Conservation (phyloP, 2,113 vertebrate genomes). For the Chlorocebus sabaeus region DNA sequence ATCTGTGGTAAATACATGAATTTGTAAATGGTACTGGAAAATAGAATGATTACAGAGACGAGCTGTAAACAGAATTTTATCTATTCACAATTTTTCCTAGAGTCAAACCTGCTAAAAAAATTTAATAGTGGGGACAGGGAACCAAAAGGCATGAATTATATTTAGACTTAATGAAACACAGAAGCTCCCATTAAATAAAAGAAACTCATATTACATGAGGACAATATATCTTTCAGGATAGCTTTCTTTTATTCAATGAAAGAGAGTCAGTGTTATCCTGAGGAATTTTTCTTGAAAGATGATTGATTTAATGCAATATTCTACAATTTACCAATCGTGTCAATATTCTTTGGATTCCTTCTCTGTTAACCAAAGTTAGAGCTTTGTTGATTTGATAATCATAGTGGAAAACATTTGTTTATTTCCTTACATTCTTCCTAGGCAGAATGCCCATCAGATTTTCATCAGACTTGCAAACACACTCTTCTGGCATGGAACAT, state of each 20-base stretch:
- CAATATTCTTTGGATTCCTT: neutral
- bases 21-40: neutral
- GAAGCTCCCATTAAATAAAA: neutral
- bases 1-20: neutral
- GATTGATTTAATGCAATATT: neutral
- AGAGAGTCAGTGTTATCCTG: neutral
- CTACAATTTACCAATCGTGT: neutral
- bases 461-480: slow-evolving; percentile 59
- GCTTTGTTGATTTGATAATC: slow-evolving; percentile 32
- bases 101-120: neutral
- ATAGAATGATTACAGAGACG: neutral
- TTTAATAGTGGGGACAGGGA: neutral
- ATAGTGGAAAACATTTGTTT: slow-evolving; percentile 50
- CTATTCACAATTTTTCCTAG: neutral
- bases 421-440: slow-evolving; percentile 46
- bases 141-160: neutral
- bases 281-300: slow-evolving; percentile 7
- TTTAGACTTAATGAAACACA: neutral
- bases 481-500: slow-evolving; percentile 40
- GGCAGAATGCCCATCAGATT: slow-evolving; percentile 61
- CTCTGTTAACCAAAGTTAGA: neutral
- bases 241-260: neutral
- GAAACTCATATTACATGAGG: neutral
- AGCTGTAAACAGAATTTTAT: neutral
- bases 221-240: neutral